Conservation (phyloP, 2,797 vertebrate genomes). For the Sphenopsis melanotis region DNA sequence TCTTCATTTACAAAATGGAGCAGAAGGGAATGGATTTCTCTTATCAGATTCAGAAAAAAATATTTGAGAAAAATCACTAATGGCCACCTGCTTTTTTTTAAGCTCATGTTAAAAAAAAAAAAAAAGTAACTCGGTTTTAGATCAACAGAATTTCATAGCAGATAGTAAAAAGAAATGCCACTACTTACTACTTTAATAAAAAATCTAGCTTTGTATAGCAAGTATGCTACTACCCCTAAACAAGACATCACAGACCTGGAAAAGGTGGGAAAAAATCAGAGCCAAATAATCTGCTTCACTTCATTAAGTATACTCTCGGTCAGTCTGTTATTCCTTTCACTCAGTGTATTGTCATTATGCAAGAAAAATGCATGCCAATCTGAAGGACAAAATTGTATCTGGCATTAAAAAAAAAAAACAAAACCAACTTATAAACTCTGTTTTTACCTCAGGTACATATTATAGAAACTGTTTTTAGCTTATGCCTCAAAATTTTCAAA, state of each 20-base stretch:
- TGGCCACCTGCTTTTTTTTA: background rate
- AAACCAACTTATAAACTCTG: background rate
- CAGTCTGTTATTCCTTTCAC: background rate
- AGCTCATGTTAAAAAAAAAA: background rate
- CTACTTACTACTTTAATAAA: background rate
- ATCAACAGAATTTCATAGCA: background rate
- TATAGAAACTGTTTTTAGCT: background rate
- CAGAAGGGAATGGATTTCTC: background rate
- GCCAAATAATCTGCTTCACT: background rate
- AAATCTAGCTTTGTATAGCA: background rate
- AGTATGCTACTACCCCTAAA: background rate
- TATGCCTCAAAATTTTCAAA: background rate
- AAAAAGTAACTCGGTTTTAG: background rate
- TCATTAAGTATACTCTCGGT: background rate
- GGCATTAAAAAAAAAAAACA: background rate
- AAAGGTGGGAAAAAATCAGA: background rate
- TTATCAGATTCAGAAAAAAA: background rate
- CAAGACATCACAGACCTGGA: background rate
- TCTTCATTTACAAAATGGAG: conserved; percentile 21
- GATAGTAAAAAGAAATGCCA: background rate
- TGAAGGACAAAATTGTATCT: background rate
- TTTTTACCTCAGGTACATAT: background rate
- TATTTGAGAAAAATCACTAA: background rate
- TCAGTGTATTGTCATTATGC: background rate
- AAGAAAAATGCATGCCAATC: background rate